Conservation (phyloP, 2,113 vertebrate genomes). For the Fukomys damarensis region DNA sequence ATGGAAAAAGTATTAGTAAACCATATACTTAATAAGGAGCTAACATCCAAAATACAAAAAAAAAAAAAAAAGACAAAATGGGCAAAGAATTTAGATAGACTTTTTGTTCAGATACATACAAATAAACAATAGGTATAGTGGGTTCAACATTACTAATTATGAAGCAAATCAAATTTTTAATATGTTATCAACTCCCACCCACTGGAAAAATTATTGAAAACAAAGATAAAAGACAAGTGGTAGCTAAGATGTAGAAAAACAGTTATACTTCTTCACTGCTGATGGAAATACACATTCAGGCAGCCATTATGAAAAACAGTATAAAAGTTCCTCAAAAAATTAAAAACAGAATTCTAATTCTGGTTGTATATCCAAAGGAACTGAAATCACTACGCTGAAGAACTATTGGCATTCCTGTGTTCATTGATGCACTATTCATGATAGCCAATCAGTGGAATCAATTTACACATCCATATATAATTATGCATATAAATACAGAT, state of each 20-base stretch:
- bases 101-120: not conserved
- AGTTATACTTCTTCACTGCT: not conserved
- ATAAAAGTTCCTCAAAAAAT: not conserved
- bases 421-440: not conserved
- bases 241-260: not conserved
- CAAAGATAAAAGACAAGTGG: not conserved
- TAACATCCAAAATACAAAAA: not conserved
- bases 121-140: not conserved
- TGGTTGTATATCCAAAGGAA: not conserved
- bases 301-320: not conserved
- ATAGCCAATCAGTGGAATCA: not conserved
- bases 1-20: not conserved
- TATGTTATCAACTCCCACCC: not conserved
- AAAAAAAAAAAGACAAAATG: not conserved
- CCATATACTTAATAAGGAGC: not conserved
- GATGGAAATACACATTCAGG: not conserved
- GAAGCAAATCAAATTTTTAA: not conserved
- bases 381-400: not conserved
- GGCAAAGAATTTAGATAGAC: not conserved
- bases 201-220: not conserved
- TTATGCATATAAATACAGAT: not conserved
- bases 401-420: too few species aligned
- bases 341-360: not conserved
- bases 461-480: too few species aligned
- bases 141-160: not conserved